Conservation (phyloP, 1,140 invertebrate species). For the Drosophila pseudoananassae region DNA sequence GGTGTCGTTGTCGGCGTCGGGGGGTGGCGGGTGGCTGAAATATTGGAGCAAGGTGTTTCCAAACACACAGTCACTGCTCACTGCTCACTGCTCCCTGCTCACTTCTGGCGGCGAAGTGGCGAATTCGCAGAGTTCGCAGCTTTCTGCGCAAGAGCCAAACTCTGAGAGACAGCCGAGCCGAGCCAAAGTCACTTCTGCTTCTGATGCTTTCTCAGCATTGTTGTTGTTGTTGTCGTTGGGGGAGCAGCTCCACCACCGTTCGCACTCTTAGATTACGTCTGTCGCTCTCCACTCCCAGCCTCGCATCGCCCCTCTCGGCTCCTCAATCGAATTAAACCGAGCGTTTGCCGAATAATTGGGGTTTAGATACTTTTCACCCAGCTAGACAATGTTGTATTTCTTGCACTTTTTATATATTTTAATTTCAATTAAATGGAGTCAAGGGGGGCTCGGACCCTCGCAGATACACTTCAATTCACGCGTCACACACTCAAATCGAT, state of each 20-base stretch:
- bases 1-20: neutral
- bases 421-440: constrained; percentile 53
- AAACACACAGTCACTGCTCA: constrained; percentile 53
- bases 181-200: constrained; percentile 43
- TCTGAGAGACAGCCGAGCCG: constrained; percentile 36
- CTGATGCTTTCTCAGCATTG: constrained; percentile 19
- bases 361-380: constrained; percentile 77
- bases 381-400: constrained; percentile 64
- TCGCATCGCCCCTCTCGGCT: constrained; percentile 37
- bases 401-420: constrained; percentile 40
- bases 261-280: constrained; percentile 58
- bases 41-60: constrained; percentile 82
- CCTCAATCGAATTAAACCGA: constrained; percentile 63
- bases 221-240: constrained; percentile 20
- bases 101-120: constrained; percentile 41
- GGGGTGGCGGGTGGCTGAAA: constrained; percentile 34
- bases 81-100: too few species aligned
- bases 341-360: constrained; percentile 75
- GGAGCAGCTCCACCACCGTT: constrained; percentile 65
- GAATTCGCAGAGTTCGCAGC: constrained; percentile 47
- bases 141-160: constrained; percentile 73
- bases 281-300: constrained; percentile 36
- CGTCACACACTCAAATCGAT: constrained; percentile 27
- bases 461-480: constrained; percentile 23
- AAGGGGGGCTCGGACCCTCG: constrained; percentile 13